Evolutionary conservation across 2,888 invertebrate species (phyloP).

Genomic region (Harpalus rufipes): DNA sequence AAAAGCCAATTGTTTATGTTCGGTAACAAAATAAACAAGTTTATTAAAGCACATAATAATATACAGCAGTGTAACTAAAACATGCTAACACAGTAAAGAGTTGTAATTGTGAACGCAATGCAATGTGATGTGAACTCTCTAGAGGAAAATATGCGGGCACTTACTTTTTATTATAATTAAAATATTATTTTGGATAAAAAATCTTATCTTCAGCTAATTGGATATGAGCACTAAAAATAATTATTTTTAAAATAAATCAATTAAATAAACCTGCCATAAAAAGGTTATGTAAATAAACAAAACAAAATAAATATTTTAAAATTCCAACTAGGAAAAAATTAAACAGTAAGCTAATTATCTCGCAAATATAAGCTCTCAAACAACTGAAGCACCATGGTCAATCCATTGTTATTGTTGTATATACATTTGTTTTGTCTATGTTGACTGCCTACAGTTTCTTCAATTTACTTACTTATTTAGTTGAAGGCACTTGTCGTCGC

Average conservation of each 20-base stretch:
- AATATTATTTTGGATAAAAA: slow-evolving; percentile 36
- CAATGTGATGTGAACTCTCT: slow-evolving; percentile 26
- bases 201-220: slow-evolving; percentile 31
- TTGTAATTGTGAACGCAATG: slow-evolving; percentile 33
- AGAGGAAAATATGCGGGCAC: slow-evolving; percentile 39
- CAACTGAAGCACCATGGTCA: slow-evolving; percentile 20
- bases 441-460: slow-evolving; percentile 6
- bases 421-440: slow-evolving; percentile 17
- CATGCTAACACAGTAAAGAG: slow-evolving; percentile 20
- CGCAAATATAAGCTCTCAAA: slow-evolving; percentile 24
- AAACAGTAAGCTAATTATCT: slow-evolving; percentile 2
- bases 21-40: slow-evolving; percentile 18
- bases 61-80: not conserved
- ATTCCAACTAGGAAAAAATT: not conserved
- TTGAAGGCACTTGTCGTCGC: slow-evolving; percentile 66
- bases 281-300: slow-evolving; percentile 29
- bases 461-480: slow-evolving; percentile 62
- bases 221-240: slow-evolving; percentile 19
- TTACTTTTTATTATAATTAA: slow-evolving; percentile 40
- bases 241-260: slow-evolving; percentile 26
- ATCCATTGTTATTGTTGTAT: slow-evolving; percentile 9
- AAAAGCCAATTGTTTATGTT: slow-evolving; percentile 11
- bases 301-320: slow-evolving; percentile 1
- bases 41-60: slow-evolving; percentile 10
- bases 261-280: slow-evolving; percentile 1